These are phyloP conservation scores for Hystrix brachyura DNA, from an alignment of 2,113 vertebrate species.

Conservation along the genomic window DNA sequence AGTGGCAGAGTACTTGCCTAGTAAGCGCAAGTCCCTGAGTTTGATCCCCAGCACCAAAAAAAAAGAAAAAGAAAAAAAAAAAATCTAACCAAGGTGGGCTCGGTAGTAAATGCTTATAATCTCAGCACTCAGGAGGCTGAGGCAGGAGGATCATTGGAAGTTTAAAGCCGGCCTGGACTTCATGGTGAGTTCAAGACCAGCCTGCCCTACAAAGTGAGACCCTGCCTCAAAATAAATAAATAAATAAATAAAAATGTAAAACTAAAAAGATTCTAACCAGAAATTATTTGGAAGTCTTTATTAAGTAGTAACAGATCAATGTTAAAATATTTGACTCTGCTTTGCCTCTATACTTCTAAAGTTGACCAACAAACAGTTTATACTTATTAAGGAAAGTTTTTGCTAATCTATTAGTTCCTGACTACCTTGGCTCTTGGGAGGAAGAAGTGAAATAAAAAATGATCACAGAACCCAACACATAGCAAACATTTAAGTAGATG, in stretches of 20 bases:
- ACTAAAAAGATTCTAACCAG: not conserved
- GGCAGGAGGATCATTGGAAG: not conserved
- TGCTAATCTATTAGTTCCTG: not conserved
- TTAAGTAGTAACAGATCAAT: constrained; percentile 38
- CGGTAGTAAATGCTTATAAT: not conserved
- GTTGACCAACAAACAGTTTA: not conserved
- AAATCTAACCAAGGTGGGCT: not conserved
- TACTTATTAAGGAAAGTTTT: not conserved
- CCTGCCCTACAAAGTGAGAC: not conserved
- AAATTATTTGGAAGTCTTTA: constrained; percentile 22
- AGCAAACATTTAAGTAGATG: not conserved
- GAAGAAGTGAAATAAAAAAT: not conserved
- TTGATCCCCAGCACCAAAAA: too few species aligned
- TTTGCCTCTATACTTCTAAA: constrained; percentile 20
- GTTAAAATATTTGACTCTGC: constrained; percentile 12
- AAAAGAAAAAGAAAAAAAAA: not conserved
- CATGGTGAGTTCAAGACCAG: not conserved
- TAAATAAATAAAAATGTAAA: not conserved
- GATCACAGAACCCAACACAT: not conserved
- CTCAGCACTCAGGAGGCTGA: not conserved
- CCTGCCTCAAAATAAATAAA: not conserved
- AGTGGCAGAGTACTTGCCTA: too few species aligned
- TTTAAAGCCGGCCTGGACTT: not conserved
- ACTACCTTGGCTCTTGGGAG: not conserved
- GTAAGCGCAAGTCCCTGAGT: too few species aligned